A percentile compares a stretch with the other conserved stretches of the same genome.
These are phyloP conservation scores for Poeciliopsis turneri DNA, from an alignment of 2,797 vertebrate genomes.

Conservation along the genomic window DNA sequence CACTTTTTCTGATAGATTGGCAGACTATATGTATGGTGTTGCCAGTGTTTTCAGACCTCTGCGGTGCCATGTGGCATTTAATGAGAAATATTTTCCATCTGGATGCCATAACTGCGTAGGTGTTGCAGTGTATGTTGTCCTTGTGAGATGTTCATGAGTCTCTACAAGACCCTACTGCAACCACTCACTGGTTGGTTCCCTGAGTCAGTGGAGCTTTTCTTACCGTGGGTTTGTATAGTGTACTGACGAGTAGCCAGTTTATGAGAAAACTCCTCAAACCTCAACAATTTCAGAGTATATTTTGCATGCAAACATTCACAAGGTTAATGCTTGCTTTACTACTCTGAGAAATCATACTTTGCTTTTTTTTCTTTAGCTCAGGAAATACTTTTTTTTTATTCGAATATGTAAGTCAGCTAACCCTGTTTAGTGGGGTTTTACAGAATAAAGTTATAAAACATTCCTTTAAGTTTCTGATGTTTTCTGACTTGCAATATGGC, in stretches of 20 bases:
- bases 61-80: conserved; percentile 1
- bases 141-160: background rate
- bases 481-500: background rate
- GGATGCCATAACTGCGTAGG: background rate
- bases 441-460: background rate
- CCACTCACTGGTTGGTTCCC: background rate
- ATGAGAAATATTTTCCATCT: conserved; percentile 1
- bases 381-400: background rate
- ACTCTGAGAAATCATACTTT: background rate
- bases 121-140: background rate
- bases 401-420: conserved; percentile 24
- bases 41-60: conserved; percentile 1
- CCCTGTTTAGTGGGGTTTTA: conserved; percentile 10
- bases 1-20: background rate
- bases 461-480: background rate
- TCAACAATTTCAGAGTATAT: background rate
- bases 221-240: background rate
- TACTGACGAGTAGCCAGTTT: background rate
- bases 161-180: background rate
- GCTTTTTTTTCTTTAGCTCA: too few relatives aligned
- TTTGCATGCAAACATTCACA: background rate
- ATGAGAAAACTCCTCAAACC: background rate
- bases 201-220: background rate
- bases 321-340: background rate
- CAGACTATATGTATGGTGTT: background rate